phyloP scores from a whole-genome alignment of 2,888 invertebrate genomes.

The Drosophila merina region DNA sequence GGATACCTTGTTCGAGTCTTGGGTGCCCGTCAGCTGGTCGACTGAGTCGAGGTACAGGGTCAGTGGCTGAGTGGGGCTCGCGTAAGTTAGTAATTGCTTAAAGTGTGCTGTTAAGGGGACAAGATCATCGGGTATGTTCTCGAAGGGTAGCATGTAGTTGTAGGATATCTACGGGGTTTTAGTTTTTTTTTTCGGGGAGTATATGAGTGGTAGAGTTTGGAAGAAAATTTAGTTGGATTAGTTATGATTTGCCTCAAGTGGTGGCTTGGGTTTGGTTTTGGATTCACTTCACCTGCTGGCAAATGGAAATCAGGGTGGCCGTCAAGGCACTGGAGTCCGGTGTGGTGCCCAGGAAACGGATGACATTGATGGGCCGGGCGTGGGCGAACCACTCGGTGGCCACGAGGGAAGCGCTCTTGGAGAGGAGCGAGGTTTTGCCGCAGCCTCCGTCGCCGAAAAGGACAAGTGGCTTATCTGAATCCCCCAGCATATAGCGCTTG shows the following conservation, averaged over 20 bases:
- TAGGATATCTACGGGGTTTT: conserved; percentile 90
- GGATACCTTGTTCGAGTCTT: conserved; percentile 96
- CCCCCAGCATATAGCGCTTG: conserved; percentile 92
- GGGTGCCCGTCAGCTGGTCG: conserved; percentile 97
- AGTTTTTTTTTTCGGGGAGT: background rate
- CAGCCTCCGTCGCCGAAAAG: conserved; percentile 98
- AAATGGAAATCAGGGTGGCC: conserved; percentile 96
- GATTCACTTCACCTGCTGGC: conserved; percentile 90
- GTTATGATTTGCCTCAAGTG: conserved; percentile 3
- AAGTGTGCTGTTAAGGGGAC: conserved; percentile 98
- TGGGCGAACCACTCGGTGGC: conserved; percentile 89
- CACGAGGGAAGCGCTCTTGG: conserved; percentile 94
- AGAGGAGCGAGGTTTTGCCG: conserved; percentile 97
- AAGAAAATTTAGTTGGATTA: conserved; percentile 19
- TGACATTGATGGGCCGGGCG: conserved; percentile 92
- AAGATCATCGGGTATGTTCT: conserved; percentile 97
- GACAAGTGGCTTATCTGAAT: conserved; percentile 94
- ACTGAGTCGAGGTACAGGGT: conserved; percentile 97
- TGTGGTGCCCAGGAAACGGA: conserved; percentile 97
- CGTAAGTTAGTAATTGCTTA: conserved; percentile 94
- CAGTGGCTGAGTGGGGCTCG: conserved; percentile 92
- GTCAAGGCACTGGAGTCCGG: conserved; percentile 98
- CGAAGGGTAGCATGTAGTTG: conserved; percentile 95
- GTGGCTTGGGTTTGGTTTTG: conserved; percentile 1
- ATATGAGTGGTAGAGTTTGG: conserved; percentile 6